phyloP scores from a whole-genome alignment of 2,113 vertebrate species.

The Anarhynchus alexandrinus region DNA sequence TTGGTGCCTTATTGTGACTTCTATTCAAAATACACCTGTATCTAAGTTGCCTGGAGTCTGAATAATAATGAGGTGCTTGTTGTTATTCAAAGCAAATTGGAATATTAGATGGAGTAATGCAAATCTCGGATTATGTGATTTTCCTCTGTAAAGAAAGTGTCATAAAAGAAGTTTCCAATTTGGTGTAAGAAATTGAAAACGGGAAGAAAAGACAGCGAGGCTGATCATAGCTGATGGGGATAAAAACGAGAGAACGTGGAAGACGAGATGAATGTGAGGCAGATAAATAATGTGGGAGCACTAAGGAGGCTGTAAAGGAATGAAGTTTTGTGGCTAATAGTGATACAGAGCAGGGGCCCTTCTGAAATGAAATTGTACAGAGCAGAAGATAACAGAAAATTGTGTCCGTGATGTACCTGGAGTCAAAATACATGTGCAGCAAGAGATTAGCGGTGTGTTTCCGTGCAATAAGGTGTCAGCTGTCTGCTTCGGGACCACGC shows the following conservation, averaged over 20 bases:
- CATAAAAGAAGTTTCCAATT: constrained; percentile 52
- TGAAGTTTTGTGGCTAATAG: not conserved
- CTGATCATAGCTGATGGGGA: constrained; percentile 22
- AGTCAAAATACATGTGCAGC: not conserved
- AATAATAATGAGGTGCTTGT: not conserved
- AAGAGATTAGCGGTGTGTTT: not conserved
- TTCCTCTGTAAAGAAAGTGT: not conserved
- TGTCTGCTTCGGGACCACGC: not conserved
- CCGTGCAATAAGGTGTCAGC: not conserved
- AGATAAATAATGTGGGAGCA: not conserved
- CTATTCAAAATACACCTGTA: constrained; percentile 18
- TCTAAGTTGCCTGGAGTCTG: not conserved
- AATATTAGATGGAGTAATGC: not conserved
- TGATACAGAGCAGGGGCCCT: not conserved
- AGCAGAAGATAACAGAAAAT: constrained; percentile 2
- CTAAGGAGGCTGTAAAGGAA: not conserved
- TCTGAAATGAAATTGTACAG: not conserved
- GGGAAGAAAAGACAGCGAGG: not conserved
- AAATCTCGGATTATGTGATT: not conserved
- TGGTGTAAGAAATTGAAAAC: constrained; percentile 50
- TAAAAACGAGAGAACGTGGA: not conserved
- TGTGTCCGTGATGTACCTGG: not conserved
- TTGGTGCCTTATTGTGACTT: not conserved
- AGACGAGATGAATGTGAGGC: not conserved
- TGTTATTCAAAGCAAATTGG: constrained; percentile 3